These are phyloP conservation scores for Microtus richardsoni DNA, from an alignment of 2,113 vertebrate genomes.

Conservation along the genomic window DNA sequence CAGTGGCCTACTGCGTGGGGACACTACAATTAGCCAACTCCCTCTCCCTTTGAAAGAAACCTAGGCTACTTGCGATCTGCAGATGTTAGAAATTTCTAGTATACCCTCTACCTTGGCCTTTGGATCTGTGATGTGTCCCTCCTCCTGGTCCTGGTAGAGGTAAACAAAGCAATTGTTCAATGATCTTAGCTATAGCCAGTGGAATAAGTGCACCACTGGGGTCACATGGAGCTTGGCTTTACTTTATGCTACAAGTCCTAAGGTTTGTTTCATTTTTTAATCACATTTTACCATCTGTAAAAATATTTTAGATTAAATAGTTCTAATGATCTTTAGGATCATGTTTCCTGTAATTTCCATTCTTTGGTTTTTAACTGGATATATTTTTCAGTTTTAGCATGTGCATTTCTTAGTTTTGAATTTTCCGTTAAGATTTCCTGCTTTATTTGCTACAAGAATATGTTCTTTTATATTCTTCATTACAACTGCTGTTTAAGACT, in stretches of 20 bases:
- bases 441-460: background rate
- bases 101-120: background rate
- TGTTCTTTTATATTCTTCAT: slow-evolving; percentile 12
- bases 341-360: background rate
- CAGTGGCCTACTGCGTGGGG: background rate
- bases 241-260: background rate
- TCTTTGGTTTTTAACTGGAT: background rate
- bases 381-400: background rate
- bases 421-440: slow-evolving; percentile 10
- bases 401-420: background rate
- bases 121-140: background rate
- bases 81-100: background rate
- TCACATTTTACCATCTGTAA: background rate
- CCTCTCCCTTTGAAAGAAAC: background rate
- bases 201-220: background rate
- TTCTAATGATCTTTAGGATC: background rate
- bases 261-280: background rate
- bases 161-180: background rate
- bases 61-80: background rate
- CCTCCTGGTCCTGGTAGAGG: background rate
- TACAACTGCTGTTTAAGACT: background rate
- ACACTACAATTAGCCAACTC: background rate
- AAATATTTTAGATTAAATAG: background rate
- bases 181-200: background rate
- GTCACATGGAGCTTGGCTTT: background rate